These are phyloP conservation scores for Amblyjoppa proteus DNA, from an alignment of 2,888 invertebrate species.

Conservation along the genomic window DNA sequence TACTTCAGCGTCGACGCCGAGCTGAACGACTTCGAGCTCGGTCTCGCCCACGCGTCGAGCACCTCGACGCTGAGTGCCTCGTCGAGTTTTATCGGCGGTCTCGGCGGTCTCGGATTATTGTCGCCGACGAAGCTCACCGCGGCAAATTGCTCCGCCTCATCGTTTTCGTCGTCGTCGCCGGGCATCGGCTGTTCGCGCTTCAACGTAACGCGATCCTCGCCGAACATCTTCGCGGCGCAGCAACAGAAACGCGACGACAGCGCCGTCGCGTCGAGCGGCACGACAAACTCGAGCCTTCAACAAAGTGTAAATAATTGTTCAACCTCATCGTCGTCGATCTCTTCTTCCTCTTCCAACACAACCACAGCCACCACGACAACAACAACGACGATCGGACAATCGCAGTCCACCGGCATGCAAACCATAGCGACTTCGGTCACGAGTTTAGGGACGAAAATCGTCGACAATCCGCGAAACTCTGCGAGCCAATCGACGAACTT, in stretches of 20 bases:
- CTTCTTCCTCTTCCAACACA: slow-evolving; percentile 59
- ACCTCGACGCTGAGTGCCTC: slow-evolving; percentile 30
- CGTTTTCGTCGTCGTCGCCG: slow-evolving; percentile 43
- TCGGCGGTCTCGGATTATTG: slow-evolving; percentile 9
- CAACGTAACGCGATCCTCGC: slow-evolving; percentile 77
- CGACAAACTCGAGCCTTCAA: slow-evolving; percentile 68
- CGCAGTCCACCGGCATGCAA: slow-evolving; percentile 59
- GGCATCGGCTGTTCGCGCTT: slow-evolving; percentile 81
- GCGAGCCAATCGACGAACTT: slow-evolving; percentile 39
- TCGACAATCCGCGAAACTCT: slow-evolving; percentile 25
- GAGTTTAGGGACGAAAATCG: slow-evolving; percentile 51
- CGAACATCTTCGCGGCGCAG: slow-evolving; percentile 71
- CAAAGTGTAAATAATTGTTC: slow-evolving; percentile 75
- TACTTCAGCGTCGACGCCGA: slow-evolving; percentile 79
- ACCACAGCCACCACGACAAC: slow-evolving; percentile 51
- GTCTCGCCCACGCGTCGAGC: slow-evolving; percentile 53
- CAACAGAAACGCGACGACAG: slow-evolving; percentile 12
- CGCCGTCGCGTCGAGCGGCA: slow-evolving; percentile 20
- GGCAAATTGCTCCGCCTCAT: slow-evolving; percentile 27
- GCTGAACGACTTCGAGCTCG: slow-evolving; percentile 71
- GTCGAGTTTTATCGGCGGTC: slow-evolving; percentile 34
- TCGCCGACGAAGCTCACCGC: slow-evolving; percentile 13
- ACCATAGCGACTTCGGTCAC: slow-evolving; percentile 49
- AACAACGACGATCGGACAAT: slow-evolving; percentile 30
- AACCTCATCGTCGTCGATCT: slow-evolving; percentile 71